Evolutionary conservation across 2,113 vertebrate species (phyloP).

Genomic region (Ceyx cyanopectus): DNA sequence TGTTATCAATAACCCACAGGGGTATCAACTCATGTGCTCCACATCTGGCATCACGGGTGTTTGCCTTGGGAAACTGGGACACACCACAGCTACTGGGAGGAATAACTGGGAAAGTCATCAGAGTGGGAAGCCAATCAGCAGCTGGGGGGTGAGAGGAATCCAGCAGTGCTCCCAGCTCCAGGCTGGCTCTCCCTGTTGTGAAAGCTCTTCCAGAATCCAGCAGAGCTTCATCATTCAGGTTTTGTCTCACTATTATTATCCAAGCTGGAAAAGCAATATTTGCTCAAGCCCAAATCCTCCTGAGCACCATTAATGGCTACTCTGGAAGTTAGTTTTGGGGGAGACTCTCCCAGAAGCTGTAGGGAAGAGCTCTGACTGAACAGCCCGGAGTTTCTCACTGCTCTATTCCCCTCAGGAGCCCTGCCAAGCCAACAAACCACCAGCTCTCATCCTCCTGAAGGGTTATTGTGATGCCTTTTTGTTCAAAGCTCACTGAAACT

Average conservation of each 20-base stretch:
- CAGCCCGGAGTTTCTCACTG: rapidly evolving
- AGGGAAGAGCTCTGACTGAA: background rate
- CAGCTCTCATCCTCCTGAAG: background rate
- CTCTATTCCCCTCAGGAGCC: background rate
- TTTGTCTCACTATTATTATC: background rate
- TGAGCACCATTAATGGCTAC: rapidly evolving
- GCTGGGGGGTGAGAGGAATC: background rate
- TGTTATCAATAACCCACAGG: background rate
- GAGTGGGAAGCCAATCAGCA: background rate
- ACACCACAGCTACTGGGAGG: too few relatives aligned
- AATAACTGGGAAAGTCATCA: background rate
- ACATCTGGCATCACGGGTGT: background rate
- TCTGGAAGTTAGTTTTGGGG: background rate
- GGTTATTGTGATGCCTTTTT: background rate
- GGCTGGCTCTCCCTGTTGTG: background rate
- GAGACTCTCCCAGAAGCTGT: background rate
- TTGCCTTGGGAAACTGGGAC: background rate
- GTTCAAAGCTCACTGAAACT: background rate
- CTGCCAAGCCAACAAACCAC: background rate
- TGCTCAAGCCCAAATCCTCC: background rate
- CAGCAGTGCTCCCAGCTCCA: background rate
- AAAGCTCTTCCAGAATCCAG: background rate
- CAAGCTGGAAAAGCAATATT: background rate
- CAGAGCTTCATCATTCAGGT: background rate
- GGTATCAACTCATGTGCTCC: background rate